Conservation (phyloP, 2,797 vertebrate genomes). For the Austrolebias charrua region DNA sequence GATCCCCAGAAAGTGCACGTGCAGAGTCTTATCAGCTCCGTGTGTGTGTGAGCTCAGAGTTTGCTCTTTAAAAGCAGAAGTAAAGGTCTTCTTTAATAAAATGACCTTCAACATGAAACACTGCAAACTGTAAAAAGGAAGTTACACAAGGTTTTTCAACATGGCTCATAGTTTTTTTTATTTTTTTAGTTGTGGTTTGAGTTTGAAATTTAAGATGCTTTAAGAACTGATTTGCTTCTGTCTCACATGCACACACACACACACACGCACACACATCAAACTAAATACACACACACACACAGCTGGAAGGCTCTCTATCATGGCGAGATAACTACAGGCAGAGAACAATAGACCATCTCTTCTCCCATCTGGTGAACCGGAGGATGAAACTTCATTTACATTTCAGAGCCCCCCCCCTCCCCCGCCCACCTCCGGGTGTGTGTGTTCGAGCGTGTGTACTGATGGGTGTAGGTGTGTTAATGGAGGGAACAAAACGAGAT, state of each 20-base stretch:
- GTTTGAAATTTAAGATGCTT: neutral
- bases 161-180: neutral
- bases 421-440: slow-evolving; percentile 9
- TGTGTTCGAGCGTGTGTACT: slow-evolving; percentile 15
- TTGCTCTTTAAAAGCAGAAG: no score
- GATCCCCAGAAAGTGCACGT: no score
- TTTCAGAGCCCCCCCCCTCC: slow-evolving; percentile 67
- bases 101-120: neutral
- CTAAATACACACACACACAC: slow-evolving; percentile 52
- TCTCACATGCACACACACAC: neutral
- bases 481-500: slow-evolving; percentile 63
- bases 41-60: neutral
- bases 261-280: slow-evolving; percentile 15
- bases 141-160: no score
- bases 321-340: slow-evolving; percentile 72
- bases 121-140: no score
- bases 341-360: slow-evolving; percentile 78
- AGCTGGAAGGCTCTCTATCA: slow-evolving; percentile 71
- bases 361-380: slow-evolving; percentile 79
- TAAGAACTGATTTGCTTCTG: slow-evolving; percentile 4
- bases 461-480: slow-evolving; percentile 11
- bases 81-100: neutral
- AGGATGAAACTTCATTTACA: slow-evolving; percentile 77
- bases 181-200: neutral
- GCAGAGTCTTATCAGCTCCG: no score